phyloP scores from a whole-genome alignment of 2,113 vertebrate genomes.

The Oryzias melastigma region DNA sequence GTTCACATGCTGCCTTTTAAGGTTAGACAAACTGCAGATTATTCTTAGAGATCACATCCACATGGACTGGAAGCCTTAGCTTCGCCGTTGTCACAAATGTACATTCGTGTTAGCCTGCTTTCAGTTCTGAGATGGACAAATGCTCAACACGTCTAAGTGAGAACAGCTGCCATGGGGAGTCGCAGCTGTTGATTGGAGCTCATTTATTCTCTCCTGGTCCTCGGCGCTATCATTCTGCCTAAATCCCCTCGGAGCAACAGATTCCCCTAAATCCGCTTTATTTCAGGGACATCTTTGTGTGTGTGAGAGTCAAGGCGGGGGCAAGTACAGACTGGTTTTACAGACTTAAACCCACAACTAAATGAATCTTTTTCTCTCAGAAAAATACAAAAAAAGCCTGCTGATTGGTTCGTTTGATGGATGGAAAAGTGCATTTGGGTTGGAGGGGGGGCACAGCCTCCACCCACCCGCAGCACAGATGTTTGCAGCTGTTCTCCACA shows the following conservation, averaged over 20 bases:
- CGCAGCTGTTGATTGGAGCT: constrained; percentile 63
- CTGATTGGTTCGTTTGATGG: constrained; percentile 18
- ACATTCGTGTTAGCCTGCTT: background rate
- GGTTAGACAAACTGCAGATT: no score
- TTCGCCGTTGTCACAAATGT: constrained; percentile 2
- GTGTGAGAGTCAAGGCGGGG: constrained; percentile 23
- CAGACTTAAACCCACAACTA: constrained; percentile 17
- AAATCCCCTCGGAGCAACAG: constrained; percentile 64
- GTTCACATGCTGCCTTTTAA: no score
- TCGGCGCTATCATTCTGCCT: constrained; percentile 39
- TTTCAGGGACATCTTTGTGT: constrained; percentile 27
- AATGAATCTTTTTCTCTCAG: background rate
- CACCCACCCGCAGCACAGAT: constrained; percentile 61
- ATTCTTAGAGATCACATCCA: background rate
- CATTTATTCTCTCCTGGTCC: constrained; percentile 38
- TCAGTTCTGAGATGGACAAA: constrained; percentile 42
- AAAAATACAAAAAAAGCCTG: background rate
- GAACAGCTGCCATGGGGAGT: constrained; percentile 58
- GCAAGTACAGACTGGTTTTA: constrained; percentile 27
- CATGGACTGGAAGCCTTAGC: no score
- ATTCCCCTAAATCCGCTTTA: constrained; percentile 64
- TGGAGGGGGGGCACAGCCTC: constrained; percentile 31
- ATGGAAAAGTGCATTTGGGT: constrained; percentile 32
- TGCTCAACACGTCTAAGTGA: constrained; percentile 40
- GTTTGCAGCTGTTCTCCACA: constrained; percentile 70